Evolutionary conservation across 2,888 invertebrate genomes (phyloP), one percentile per base, ranked within the genome.

Genomic region (Timema cristinae): DNA sequence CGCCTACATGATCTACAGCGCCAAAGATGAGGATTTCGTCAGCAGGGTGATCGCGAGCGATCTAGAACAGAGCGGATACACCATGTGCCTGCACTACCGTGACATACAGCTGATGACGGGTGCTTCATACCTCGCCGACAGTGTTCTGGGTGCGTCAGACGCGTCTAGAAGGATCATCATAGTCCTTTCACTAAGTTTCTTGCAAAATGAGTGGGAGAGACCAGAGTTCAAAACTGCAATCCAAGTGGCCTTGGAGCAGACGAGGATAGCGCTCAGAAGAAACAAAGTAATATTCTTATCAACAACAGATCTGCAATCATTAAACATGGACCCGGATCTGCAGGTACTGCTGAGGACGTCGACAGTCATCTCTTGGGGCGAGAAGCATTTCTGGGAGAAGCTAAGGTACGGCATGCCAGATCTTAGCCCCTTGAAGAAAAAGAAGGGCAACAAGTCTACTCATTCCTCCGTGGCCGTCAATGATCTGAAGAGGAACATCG

Each of bases 1-100:
- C 81, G 94, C 93, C 73, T 95, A 95, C 84, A 88, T 95, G 80
- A 90, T 93, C 75, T 95, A 95, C 85, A 91, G 92, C 81, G 89
- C 89, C 77, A 88, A 91, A 77, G 94, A 94, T 79, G 86, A 92
- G 85, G 82, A 90, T 85, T 85, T 90, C 86, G 85, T 90, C 82
- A 81, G 88, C 83, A 82, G 90, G 85, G 82, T 90, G 85, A 79
- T 93, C 84, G 84, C 90, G 81, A 78, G 86, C 0, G 91, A 92
- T 79, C 82, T 94, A 75, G 93, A 94, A 82, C 91, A 90, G 79
- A 84, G 86, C 51, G 86, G 87, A n/a, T 84, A 89, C 76, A 84
- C 88, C 7, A 84, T 95, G 75, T 85, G 85, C 77, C 79, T 86
- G 15, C 82, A 85, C 72, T 83, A 85, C 75, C 80, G 84, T 49